Percentiles rank a stretch among this genome's conserved stretches.
Conservation (phyloP, 2,888 invertebrate species). For the Acanthosepion lycidas region DNA sequence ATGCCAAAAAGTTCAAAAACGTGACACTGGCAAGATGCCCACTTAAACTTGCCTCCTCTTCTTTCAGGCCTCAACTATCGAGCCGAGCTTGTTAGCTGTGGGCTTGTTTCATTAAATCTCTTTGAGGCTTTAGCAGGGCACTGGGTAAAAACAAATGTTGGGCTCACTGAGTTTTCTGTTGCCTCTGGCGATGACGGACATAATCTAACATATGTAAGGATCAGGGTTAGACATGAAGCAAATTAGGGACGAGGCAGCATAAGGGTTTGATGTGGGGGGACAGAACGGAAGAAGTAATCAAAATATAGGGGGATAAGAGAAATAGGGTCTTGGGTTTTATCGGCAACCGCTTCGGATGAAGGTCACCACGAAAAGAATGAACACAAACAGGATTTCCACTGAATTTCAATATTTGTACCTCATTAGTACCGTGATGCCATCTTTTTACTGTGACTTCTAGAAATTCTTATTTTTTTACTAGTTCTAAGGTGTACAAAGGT, state of each 20-base stretch:
- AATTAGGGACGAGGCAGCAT: neutral
- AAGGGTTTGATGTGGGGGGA: neutral
- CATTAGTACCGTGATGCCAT: too few species aligned
- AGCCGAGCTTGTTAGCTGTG: neutral
- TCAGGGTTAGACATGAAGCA: neutral
- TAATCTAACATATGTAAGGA: neutral
- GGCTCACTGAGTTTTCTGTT: neutral
- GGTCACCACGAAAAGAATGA: too few species aligned
- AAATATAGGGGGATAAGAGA: too few species aligned
- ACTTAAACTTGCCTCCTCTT: neutral
- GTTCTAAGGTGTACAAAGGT: too few species aligned
- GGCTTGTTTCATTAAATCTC: neutral
- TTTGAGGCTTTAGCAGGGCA: neutral
- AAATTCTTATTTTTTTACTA: too few species aligned
- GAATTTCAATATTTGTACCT: too few species aligned
- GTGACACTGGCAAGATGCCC: neutral
- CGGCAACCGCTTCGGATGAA: too few species aligned
- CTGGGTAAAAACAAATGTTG: constrained; percentile 3
- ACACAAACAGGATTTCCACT: too few species aligned
- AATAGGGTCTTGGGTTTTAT: too few species aligned
- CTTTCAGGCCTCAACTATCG: neutral
- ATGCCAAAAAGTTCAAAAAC: neutral
- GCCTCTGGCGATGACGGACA: neutral
- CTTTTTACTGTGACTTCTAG: too few species aligned
- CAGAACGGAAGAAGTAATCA: neutral